Evolutionary conservation across 2,797 vertebrate species (phyloP), one percentile per base, ranked within the genome.

Genomic region (Ibycter americanus): DNA sequence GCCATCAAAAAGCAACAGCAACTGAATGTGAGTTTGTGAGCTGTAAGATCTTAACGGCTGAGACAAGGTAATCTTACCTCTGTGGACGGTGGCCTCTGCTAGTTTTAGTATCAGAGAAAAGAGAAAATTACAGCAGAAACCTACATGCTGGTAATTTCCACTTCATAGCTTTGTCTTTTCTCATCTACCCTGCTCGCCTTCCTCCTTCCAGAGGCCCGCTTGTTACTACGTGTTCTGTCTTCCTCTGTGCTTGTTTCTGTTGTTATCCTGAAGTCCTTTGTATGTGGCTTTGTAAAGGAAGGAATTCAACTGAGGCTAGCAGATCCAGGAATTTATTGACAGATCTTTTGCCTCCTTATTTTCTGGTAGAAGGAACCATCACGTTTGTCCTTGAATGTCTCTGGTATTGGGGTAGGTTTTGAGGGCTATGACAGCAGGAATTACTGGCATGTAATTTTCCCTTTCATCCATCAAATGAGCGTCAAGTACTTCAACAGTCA

Each of bases 401-500:
- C 38, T 95, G 46, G 77, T 82, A 31, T 54, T 96, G 79, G 76
- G 58, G 71, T 88, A 76, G 55, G 26, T 90, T 89, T 80, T 94
- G 82, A 93, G 79, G 58, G 73, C 73, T 95, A 77, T 96, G 96
- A 95, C 96, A 97, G 93, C 79, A 94, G 79, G 79, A 96, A 92
- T 96, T 97, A 94, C 84, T 88, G 84, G 71, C 87, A 86, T 89
- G 84, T 95, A 96, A 95, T 97, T 93, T 95, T 61, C 80, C 77
- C 86, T 93, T 97, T 96, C 83, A 97, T 97, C 96, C 82, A 96
- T 97, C 91, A 96, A 95, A 92, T 11, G 29, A 95, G 36, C 32
- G 38, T 94, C 89, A 96, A 84, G 74, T 94, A 80, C 76, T 90
- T 95, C 25, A 95, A 83, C 78, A 72, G 91, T 62, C 88, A 84